Conservation (phyloP, 2,113 vertebrate species). For the Antennarius striatus region DNA sequence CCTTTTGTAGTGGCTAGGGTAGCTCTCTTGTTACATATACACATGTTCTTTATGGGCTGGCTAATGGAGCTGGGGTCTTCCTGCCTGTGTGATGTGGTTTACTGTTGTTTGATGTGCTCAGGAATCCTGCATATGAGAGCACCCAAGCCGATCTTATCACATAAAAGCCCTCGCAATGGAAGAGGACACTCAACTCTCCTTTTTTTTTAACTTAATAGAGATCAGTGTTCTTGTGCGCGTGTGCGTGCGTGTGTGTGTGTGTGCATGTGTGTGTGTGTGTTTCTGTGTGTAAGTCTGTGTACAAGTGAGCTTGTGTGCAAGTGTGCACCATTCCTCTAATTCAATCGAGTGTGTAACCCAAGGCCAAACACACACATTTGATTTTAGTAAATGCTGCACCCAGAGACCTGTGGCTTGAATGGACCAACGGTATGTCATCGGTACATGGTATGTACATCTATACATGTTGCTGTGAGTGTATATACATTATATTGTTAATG, state of each 20-base stretch:
- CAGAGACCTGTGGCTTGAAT: conserved; percentile 49
- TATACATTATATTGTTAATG: too few relatives aligned
- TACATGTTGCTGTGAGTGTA: conserved; percentile 7
- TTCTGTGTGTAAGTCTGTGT: not conserved
- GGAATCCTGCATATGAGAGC: conserved; percentile 72
- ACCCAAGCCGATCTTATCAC: conserved; percentile 76
- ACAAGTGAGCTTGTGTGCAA: conserved; percentile 10
- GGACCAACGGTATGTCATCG: conserved; percentile 30
- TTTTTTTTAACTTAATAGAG: conserved; percentile 73
- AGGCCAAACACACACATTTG: conserved; percentile 74
- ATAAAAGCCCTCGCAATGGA: conserved; percentile 70
- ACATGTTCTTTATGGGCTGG: conserved; percentile 79
- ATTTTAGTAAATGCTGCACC: conserved; percentile 70
- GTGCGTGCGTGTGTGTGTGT: conserved; percentile 10
- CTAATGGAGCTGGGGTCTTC: conserved; percentile 77
- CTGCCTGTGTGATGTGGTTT: conserved; percentile 77
- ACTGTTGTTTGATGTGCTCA: conserved; percentile 77
- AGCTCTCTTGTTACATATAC: conserved; percentile 74
- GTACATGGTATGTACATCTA: conserved; percentile 39
- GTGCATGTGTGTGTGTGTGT: not conserved
- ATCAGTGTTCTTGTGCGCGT: conserved; percentile 48
- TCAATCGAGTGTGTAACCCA: conserved; percentile 73
- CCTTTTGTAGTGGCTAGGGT: conserved; percentile 62
- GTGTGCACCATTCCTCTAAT: conserved; percentile 63
- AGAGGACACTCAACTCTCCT: conserved; percentile 71